Conservation (phyloP, 2,113 vertebrate genomes). For the Chaetodon auriga region DNA sequence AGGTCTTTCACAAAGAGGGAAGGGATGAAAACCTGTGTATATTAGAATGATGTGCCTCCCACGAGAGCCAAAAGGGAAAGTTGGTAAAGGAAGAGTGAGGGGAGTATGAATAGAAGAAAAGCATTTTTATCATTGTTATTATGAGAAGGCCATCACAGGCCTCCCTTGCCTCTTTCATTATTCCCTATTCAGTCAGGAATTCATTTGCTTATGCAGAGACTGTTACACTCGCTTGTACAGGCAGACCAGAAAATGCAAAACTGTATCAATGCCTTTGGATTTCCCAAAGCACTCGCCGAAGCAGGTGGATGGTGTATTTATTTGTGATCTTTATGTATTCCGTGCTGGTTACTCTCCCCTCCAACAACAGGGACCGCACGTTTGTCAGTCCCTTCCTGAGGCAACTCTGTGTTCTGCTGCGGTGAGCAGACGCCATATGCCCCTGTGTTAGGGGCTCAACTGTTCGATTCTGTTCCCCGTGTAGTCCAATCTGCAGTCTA, state of each 20-base stretch:
- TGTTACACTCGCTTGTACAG: slow-evolving; percentile 55
- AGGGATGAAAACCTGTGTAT: slow-evolving; percentile 67
- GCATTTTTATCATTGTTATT: slow-evolving; percentile 70
- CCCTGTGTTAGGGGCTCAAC: slow-evolving; percentile 40
- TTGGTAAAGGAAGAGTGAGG: slow-evolving; percentile 35
- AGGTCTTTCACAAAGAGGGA: slow-evolving; percentile 62
- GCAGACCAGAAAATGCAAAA: slow-evolving; percentile 58
- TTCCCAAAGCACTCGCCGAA: slow-evolving; percentile 48
- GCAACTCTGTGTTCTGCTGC: slow-evolving; percentile 53
- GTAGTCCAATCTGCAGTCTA: slow-evolving; percentile 24
- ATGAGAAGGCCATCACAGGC: slow-evolving; percentile 58
- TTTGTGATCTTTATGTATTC: slow-evolving; percentile 73
- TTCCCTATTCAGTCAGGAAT: slow-evolving; percentile 58
- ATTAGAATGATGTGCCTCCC: slow-evolving; percentile 72
- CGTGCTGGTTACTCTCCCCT: slow-evolving; percentile 46
- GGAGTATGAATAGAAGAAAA: slow-evolving; percentile 58
- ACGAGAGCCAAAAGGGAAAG: slow-evolving; percentile 38
- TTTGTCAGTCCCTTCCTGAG: slow-evolving; percentile 58
- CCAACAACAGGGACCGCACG: slow-evolving; percentile 51
- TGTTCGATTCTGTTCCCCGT: slow-evolving; percentile 9
- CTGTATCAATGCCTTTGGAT: slow-evolving; percentile 59
- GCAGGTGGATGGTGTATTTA: slow-evolving; percentile 65
- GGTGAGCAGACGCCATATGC: slow-evolving; percentile 51
- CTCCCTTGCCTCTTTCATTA: slow-evolving; percentile 41
- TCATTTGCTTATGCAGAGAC: slow-evolving; percentile 65